Base-by-base conservation (phyloP, 2,888 invertebrate genomes). In the Caenorhabditis doughertyi region DNA sequence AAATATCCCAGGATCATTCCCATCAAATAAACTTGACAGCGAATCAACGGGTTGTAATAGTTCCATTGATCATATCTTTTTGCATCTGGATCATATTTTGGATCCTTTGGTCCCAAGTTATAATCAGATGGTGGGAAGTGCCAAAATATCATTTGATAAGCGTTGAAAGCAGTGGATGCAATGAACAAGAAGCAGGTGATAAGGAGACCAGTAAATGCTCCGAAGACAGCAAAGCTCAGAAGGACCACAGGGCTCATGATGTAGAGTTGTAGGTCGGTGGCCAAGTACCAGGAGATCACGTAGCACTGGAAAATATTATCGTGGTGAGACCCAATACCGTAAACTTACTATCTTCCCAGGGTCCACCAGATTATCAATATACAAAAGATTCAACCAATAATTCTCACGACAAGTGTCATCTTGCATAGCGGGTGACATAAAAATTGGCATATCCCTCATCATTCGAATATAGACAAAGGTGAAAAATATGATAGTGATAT, bases 231-330 rank as follows among this genome's bases (percentile, higher is more conserved):
- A 53, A 89, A 88, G n/a, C 86, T 84, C 4, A 88, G 21, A 7
- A 89, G 74, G 11, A 89, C 18, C 1, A 89, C 9, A n/a, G 89
- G 89, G 16, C 85, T 80, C 47, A 87, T 67, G 13, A 89, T 49
- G 77, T 79, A 89, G 16, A 89, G 68, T 65, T 89, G 89, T 25
- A 89, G 76, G 56, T 89, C 89, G 0, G 87, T 84, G n/a, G 89
- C 88, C 49, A 89, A 60, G 51, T 88, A 89, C 89, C 89, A 89
- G 1, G 87, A 83, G 56, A 85, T 74, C 2, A 84, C 70, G 39
- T 84, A 84, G 62, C 89, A 89, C 84, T 86, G 60, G 39, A 79
- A 55, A 49, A 11, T n/a, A n/a, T n/a, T n/a, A n/a, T n/a, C n/a
- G n/a, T n/a, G n/a, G n/a, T n/a, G n/a, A n/a, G n/a, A n/a, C n/a